Conservation (phyloP, 2,113 vertebrate species). For the Cheirogaleus medius region DNA sequence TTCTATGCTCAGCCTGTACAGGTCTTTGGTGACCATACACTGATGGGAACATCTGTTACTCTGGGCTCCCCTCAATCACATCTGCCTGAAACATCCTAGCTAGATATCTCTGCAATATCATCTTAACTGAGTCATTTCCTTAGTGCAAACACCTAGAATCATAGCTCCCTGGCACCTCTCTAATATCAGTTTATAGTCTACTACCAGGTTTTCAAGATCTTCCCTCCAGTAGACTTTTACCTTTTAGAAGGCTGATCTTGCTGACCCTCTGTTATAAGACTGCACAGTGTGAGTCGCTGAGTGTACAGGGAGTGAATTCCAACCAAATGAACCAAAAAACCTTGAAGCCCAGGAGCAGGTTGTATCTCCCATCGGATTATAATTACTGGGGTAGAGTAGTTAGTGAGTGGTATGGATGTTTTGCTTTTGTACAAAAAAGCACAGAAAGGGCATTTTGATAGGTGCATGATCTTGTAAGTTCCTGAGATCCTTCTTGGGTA, state of each 20-base stretch:
- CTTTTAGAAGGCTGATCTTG: not conserved
- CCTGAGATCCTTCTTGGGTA: not conserved
- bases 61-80: not conserved
- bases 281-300: not conserved
- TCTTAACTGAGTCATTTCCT: not conserved
- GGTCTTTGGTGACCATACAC: not conserved
- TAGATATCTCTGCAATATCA: not conserved
- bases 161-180: not conserved
- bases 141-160: not conserved
- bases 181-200: not conserved
- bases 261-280: not conserved
- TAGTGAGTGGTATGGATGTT: not conserved
- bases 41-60: not conserved
- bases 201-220: not conserved
- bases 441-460: not conserved
- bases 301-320: not conserved
- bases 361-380: not conserved
- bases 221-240: not conserved
- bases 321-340: not conserved
- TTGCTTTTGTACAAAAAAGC: constrained; percentile 24
- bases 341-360: not conserved
- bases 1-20: not conserved
- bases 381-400: not conserved
- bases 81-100: not conserved
- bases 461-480: not conserved